Evolutionary conservation across 1,140 invertebrate species (phyloP), one percentile per base, ranked within the genome.

Genomic region (Helicoverpa armigera): DNA sequence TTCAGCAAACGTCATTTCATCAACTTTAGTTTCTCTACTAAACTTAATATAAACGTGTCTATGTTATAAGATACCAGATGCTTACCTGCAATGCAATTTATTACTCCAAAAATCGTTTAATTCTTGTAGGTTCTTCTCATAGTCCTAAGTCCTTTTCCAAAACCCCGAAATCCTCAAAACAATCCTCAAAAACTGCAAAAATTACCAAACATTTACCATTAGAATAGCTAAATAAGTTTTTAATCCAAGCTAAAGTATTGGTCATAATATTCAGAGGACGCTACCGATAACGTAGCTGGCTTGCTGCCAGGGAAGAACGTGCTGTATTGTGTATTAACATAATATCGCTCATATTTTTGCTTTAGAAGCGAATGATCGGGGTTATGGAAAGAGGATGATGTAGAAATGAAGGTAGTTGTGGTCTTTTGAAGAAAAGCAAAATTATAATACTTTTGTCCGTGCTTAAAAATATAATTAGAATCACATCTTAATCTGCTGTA

Each of bases 141-240:
- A 31, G 31, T 31, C 31, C 31, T 31, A 2, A 31, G 4, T 31
- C n/a, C n/a, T n/a, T n/a, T n/a, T n/a, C n/a, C n/a, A n/a, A n/a
- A n/a, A n/a, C n/a, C 23, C 23, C 23, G 23, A 23, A 35, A 35
- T 35, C 35, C 35, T 35, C 35, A 35, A 35, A 35, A 0, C 1
- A 7, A 7, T 35, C 3, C 7, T 3, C 35, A 35, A 35, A 35
- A 35, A 35, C 12, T 12, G 63, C n/a, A 58, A 76, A 63, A 76
- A 63, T 43, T 63, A 23, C 58, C 60, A 65, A 74, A 54, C 58
- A n/a, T 56, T 50, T 13, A 12, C 58, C 58, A 65, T 76, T 65
- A 76, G 74, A 63, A 67, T 67, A 77, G n/a, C 75, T 77, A 79
- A 79, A 79, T 79, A 69, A 79, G 76, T 79, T 69, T 79, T 79